These are phyloP conservation scores for Nasua narica DNA, from an alignment of 2,797 vertebrate species.

Conservation along the genomic window DNA sequence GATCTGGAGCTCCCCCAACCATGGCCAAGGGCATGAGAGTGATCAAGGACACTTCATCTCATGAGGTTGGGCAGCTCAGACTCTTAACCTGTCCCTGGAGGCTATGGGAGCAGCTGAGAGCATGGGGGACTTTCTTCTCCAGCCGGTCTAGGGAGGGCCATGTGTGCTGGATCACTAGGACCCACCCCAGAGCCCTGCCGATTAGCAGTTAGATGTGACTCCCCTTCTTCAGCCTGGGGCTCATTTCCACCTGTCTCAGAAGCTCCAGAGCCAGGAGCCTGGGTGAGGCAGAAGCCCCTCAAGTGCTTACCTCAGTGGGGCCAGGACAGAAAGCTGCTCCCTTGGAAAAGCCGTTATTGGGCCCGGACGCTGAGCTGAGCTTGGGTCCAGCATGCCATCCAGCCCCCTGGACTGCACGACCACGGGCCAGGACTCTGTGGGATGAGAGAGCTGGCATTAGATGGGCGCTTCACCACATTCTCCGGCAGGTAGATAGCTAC, in stretches of 20 bases:
- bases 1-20: background rate
- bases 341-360: slow-evolving; percentile 79
- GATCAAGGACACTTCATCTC: background rate
- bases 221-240: background rate
- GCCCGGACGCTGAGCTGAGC: slow-evolving; percentile 78
- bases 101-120: background rate
- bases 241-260: background rate
- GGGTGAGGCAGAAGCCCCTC: background rate
- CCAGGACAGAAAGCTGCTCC: slow-evolving; percentile 79
- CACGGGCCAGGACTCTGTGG: slow-evolving; percentile 62
- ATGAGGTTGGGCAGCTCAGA: background rate
- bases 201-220: background rate
- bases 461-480: background rate
- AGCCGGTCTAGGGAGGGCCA: background rate
- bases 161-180: background rate
- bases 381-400: slow-evolving; percentile 84
- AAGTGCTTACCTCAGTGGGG: slow-evolving; percentile 78
- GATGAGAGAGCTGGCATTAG: slow-evolving; percentile 63
- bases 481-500: background rate
- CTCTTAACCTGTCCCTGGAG: background rate
- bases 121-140: background rate
- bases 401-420: slow-evolving; percentile 71
- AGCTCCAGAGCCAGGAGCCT: background rate
- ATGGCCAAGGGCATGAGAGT: background rate
- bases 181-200: fast-evolving